Conservation (phyloP, 2,888 invertebrate species). For the Drosophila pseudotakahashii region DNA sequence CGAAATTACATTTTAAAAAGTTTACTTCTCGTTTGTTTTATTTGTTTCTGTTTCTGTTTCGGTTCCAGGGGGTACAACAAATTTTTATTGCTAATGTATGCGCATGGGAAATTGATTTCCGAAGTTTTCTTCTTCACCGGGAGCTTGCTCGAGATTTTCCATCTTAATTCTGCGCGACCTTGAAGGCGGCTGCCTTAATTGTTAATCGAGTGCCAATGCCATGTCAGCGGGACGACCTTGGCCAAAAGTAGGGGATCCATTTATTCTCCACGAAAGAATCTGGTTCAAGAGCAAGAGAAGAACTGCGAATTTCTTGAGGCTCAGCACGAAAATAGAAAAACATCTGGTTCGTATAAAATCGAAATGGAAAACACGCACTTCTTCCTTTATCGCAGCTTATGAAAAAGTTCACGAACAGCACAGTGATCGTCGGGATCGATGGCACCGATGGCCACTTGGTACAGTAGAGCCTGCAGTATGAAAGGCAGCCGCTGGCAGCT, state of each 20-base stretch:
- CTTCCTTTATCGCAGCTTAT: conserved; percentile 39
- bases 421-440: conserved; percentile 65
- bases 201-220: conserved; percentile 56
- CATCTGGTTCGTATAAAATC: conserved; percentile 76
- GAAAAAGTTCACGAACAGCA: conserved; percentile 57
- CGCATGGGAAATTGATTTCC: conserved; percentile 67
- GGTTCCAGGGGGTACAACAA: conserved; percentile 24
- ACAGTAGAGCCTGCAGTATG: conserved; percentile 65
- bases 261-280: conserved; percentile 50
- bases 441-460: conserved; percentile 56
- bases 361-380: conserved; percentile 13
- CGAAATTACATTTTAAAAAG: conserved; percentile 78
- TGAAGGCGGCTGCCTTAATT: conserved; percentile 21
- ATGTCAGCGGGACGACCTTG: conserved; percentile 63
- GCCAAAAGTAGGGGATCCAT: conserved; percentile 54
- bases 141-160: background rate
- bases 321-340: conserved; percentile 64
- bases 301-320: conserved; percentile 45
- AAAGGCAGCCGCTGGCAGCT: conserved; percentile 61
- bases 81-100: conserved; percentile 82
- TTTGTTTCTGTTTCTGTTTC: conserved; percentile 34
- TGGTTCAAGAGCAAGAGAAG: conserved; percentile 60
- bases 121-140: conserved; percentile 6
- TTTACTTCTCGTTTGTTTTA: conserved; percentile 60
- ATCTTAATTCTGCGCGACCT: conserved; percentile 31